phyloP scores from a whole-genome alignment of 2,113 vertebrate genomes.

The Melanotaenia duboulayi region DNA sequence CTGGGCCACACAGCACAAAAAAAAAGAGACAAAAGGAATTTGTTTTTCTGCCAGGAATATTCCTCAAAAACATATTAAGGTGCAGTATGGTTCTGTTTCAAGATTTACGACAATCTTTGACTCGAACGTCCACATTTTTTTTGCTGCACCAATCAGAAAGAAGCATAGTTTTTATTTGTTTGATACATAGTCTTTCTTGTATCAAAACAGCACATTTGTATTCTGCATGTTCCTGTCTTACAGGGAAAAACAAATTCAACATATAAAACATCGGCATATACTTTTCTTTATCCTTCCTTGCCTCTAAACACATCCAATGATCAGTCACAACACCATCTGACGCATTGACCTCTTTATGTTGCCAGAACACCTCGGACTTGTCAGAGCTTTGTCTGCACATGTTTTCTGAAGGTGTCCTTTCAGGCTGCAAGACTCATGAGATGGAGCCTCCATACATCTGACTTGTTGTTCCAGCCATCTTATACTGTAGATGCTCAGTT shows the following conservation, averaged over 20 bases:
- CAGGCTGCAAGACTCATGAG: no score
- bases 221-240: neutral
- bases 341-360: neutral
- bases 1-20: neutral
- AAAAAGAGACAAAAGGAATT: neutral
- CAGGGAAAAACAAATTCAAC: neutral
- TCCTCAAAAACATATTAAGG: neutral
- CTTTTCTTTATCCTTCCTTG: neutral
- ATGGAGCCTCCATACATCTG: no score
- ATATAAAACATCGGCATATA: neutral
- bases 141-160: constrained; percentile 9
- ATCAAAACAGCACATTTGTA: neutral
- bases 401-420: no score
- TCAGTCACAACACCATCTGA: neutral
- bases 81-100: neutral
- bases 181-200: neutral
- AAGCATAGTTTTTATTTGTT: neutral
- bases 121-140: constrained; percentile 1
- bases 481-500: no score
- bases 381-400: no score
- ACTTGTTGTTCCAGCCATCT: no score
- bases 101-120: constrained; percentile 5
- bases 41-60: constrained; percentile 8
- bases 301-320: neutral
- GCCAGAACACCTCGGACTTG: neutral